These are phyloP conservation scores for Troides oblongomaculatus DNA, from an alignment of 2,888 invertebrate species.

Conservation along the genomic window DNA sequence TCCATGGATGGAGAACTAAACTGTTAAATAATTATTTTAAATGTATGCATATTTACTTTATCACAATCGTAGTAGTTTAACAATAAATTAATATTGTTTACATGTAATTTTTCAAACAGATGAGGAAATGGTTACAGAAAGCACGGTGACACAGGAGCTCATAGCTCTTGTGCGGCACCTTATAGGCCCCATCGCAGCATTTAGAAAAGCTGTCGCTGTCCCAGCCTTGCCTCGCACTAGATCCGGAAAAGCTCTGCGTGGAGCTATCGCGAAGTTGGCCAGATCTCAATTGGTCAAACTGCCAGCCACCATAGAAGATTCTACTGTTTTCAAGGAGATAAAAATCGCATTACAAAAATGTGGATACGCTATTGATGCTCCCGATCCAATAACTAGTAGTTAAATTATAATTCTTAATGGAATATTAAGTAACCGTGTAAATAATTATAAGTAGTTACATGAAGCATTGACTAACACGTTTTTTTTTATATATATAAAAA, in stretches of 20 bases:
- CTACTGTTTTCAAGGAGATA: constrained; percentile 89
- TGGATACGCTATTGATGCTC: constrained; percentile 86
- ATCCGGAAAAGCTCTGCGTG: constrained; percentile 85
- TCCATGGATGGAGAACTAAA: no score
- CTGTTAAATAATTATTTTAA: no score
- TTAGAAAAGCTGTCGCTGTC: constrained; percentile 89
- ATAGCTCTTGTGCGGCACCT: constrained; percentile 71
- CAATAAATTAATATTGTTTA: neutral
- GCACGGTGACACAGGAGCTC: constrained; percentile 67
- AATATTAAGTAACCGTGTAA: no score
- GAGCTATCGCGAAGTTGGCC: constrained; percentile 91
- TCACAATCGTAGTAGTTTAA: no score
- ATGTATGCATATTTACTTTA: no score
- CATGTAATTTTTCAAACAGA: constrained; percentile 42
- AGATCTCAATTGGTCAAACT: constrained; percentile 88
- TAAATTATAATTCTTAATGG: neutral
- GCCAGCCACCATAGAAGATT: constrained; percentile 93
- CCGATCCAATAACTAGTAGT: constrained; percentile 78
- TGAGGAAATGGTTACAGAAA: constrained; percentile 70
- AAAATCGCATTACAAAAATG: constrained; percentile 86
- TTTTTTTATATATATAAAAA: no score
- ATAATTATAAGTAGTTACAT: no score
- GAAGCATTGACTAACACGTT: no score
- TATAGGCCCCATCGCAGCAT: constrained; percentile 94
- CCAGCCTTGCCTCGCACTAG: constrained; percentile 92